Conservation (phyloP, 1,140 invertebrate genomes). For the Solen grandis region DNA sequence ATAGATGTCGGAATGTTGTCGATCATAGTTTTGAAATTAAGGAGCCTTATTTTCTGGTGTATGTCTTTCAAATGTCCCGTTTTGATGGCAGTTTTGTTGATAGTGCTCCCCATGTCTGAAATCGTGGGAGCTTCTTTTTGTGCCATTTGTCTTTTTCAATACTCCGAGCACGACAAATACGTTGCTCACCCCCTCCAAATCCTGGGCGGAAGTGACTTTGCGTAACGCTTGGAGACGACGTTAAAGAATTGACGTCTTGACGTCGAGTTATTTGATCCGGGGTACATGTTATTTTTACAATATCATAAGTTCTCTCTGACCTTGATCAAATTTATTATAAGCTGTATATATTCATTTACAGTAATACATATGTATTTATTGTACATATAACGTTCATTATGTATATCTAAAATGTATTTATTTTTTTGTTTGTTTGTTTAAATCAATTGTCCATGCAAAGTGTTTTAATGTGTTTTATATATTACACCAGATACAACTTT, state of each 20-base stretch:
- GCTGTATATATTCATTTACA: too few relatives aligned
- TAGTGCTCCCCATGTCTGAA: conserved; percentile 55
- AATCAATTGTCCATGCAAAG: too few relatives aligned
- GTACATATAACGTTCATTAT: too few relatives aligned
- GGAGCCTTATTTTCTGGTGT: conserved; percentile 65
- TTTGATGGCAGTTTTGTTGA: conserved; percentile 60
- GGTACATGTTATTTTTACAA: too few relatives aligned
- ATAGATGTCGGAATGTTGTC: conserved; percentile 76
- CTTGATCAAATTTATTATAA: too few relatives aligned
- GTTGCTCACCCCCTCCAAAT: neutral
- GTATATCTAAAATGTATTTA: too few relatives aligned
- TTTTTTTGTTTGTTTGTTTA: too few relatives aligned
- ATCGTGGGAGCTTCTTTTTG: conserved; percentile 11
- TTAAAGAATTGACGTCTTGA: neutral
- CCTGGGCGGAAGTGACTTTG: conserved; percentile 24
- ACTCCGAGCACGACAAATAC: neutral
- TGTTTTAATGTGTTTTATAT: too few relatives aligned
- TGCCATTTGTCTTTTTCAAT: conserved; percentile 16
- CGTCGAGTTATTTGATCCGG: too few relatives aligned
- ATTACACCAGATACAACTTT: too few relatives aligned
- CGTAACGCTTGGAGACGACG: conserved; percentile 23
- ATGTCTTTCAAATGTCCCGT: conserved; percentile 59
- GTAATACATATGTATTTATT: too few relatives aligned
- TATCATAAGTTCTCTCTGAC: too few relatives aligned
- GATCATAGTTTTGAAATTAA: conserved; percentile 75